phyloP scores from a whole-genome alignment of 2,888 invertebrate species.

The Pilophorus perplexus region DNA sequence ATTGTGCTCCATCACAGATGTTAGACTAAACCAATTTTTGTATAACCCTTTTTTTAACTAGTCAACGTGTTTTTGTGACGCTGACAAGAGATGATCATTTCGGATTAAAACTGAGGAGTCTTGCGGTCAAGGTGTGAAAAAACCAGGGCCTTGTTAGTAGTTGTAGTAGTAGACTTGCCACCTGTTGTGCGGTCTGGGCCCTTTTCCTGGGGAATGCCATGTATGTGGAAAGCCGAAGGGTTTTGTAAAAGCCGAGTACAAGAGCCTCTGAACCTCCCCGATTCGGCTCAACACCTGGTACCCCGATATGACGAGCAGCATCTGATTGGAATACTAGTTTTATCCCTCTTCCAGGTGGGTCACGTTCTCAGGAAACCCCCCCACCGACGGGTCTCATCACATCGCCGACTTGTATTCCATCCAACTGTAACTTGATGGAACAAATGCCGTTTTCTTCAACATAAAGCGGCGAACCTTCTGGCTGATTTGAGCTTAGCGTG shows the following conservation, averaged over 20 bases:
- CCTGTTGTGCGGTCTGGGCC: slow-evolving; percentile 21
- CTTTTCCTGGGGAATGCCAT: slow-evolving; percentile 14
- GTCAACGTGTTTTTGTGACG: too few species aligned
- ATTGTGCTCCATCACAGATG: too few species aligned
- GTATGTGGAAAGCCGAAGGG: slow-evolving; percentile 18
- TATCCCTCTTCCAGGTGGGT: slow-evolving; percentile 23
- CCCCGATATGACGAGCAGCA: slow-evolving; percentile 18
- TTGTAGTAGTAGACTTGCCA: slow-evolving; percentile 3
- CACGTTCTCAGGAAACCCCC: slow-evolving; percentile 8
- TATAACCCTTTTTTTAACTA: too few species aligned
- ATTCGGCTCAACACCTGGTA: slow-evolving; percentile 12
- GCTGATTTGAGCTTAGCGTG: too few species aligned
- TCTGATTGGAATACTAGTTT: slow-evolving; percentile 26
- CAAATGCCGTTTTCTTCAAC: not conserved
- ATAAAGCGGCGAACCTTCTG: too few species aligned
- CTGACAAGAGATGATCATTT: too few species aligned
- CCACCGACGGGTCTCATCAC: too few species aligned
- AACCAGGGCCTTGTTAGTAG: not conserved
- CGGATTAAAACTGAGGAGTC: too few species aligned
- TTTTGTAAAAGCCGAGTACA: too few species aligned
- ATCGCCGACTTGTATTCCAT: too few species aligned
- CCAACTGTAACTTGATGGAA: not conserved
- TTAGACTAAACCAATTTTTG: too few species aligned
- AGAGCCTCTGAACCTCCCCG: not conserved
- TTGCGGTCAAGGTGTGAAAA: slow-evolving; percentile 24